phyloP scores from a whole-genome alignment of 2,113 vertebrate species.

The Forbesichthys agassizii region DNA sequence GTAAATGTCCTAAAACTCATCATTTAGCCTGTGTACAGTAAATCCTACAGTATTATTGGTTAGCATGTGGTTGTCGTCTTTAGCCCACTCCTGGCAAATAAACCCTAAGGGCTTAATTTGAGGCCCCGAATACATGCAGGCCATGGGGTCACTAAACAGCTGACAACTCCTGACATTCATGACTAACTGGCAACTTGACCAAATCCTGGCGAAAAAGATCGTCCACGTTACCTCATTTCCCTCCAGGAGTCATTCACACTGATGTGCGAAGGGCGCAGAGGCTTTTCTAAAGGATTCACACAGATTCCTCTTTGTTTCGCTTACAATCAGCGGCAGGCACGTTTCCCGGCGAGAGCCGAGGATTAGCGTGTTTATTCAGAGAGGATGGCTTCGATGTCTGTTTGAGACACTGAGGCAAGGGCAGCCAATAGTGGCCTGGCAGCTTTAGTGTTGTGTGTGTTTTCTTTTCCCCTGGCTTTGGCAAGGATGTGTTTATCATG shows the following conservation, averaged over 20 bases:
- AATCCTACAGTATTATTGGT: neutral
- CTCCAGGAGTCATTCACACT: constrained; percentile 29
- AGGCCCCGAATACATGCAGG: neutral
- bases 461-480: constrained; percentile 46
- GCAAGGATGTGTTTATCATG: constrained; percentile 64
- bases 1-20: neutral
- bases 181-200: neutral
- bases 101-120: constrained; percentile 5
- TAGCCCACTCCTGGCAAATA: neutral
- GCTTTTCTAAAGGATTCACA: constrained; percentile 44
- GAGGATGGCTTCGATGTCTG: constrained; percentile 41
- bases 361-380: constrained; percentile 61
- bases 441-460: constrained; percentile 50
- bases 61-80: neutral
- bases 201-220: constrained; percentile 11
- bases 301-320: constrained; percentile 61
- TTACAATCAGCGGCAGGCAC: constrained; percentile 55
- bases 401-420: constrained; percentile 26
- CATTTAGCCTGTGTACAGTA: constrained; percentile 8
- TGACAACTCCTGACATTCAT: constrained; percentile 18
- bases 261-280: constrained; percentile 16
- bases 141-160: neutral
- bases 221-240: constrained; percentile 12
- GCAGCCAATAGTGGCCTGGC: constrained; percentile 41
- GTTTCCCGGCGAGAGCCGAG: constrained; percentile 53